phyloP scores from a whole-genome alignment of 2,113 vertebrate species.

The Tupaia chinensis region DNA sequence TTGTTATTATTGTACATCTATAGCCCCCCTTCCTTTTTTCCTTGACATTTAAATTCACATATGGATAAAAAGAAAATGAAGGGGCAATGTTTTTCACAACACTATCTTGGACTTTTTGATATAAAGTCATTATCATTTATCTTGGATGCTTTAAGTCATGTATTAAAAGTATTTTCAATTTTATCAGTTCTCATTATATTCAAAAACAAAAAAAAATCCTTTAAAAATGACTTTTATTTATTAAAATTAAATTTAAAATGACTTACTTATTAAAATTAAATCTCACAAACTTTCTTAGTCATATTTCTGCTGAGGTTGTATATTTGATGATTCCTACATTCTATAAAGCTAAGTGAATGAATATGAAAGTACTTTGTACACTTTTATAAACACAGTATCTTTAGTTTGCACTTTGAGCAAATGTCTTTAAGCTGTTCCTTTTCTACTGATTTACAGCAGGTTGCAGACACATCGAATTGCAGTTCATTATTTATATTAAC shows the following conservation, averaged over 20 bases:
- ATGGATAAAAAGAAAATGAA: not conserved
- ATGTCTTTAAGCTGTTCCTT: not conserved
- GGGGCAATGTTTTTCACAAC: not conserved
- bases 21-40: not conserved
- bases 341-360: not conserved
- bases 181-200: not conserved
- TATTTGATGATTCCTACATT: not conserved
- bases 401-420: not conserved
- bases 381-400: not conserved
- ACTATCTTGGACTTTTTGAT: not conserved
- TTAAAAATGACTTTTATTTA: not conserved
- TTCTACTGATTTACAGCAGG: not conserved
- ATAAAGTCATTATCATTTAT: not conserved
- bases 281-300: too few species aligned
- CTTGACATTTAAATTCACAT: not conserved
- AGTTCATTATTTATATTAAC: not conserved
- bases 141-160: not conserved
- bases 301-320: not conserved
- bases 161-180: not conserved
- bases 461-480: not conserved
- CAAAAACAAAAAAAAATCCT: not conserved
- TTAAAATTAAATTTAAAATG: not conserved
- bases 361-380: not conserved
- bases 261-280: too few species aligned
- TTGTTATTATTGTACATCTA: not conserved